Evolutionary conservation across 2,113 vertebrate species (phyloP).

Genomic region (Toxotes chatareus): DNA sequence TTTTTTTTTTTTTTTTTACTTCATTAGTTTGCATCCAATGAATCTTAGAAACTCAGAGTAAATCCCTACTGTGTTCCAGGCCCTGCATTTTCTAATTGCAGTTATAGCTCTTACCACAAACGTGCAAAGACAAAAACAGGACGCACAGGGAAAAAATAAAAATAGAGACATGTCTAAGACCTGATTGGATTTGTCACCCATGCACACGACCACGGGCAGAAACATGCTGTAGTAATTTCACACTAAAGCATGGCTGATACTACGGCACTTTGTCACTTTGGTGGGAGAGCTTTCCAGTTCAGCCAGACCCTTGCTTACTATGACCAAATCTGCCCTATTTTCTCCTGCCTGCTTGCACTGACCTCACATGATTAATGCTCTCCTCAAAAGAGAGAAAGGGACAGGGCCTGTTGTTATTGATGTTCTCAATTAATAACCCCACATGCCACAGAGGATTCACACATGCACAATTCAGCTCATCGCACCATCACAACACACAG

Average conservation of each 20-base stretch:
- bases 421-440: constrained; percentile 82
- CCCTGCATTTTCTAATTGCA: constrained; percentile 5
- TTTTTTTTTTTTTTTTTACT: not conserved
- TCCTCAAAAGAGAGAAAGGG: constrained; percentile 66
- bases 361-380: constrained; percentile 83
- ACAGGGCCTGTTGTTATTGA: constrained; percentile 81
- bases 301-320: constrained; percentile 54
- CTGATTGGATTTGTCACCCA: constrained; percentile 71
- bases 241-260: constrained; percentile 63
- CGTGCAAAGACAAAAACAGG: constrained; percentile 22
- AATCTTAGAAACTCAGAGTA: not conserved
- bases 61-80: constrained; percentile 1
- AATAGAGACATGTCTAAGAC: constrained; percentile 37
- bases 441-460: constrained; percentile 56
- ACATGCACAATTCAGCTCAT: constrained; percentile 41
- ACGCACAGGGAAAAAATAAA: not conserved
- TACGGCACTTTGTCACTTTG: constrained; percentile 72
- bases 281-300: constrained; percentile 60
- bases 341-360: constrained; percentile 70
- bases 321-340: constrained; percentile 80
- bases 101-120: not conserved
- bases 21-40: not conserved
- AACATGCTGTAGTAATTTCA: constrained; percentile 75
- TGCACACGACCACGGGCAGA: constrained; percentile 68
- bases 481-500: constrained; percentile 29